These are phyloP conservation scores for Polydesmus complanatus DNA, from an alignment of 2,888 invertebrate species.

Conservation along the genomic window DNA sequence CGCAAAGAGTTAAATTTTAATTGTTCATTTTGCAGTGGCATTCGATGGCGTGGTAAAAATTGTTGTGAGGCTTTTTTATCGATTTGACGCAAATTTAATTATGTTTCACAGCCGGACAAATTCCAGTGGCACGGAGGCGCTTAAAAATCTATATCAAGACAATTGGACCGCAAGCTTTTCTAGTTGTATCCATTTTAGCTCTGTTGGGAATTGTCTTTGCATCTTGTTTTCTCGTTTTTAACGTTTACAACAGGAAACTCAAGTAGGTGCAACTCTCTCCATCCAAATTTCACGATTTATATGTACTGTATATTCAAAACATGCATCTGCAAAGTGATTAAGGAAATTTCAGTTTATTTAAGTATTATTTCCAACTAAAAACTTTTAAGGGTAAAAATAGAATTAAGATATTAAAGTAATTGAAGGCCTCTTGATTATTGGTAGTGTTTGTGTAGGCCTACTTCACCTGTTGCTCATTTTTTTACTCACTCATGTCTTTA, in stretches of 20 bases:
- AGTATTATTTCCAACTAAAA: too few relatives aligned
- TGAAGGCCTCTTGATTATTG: too few relatives aligned
- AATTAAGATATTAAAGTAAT: too few relatives aligned
- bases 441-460: too few relatives aligned
- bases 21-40: slow-evolving; percentile 52
- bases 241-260: slow-evolving; percentile 64
- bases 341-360: too few relatives aligned
- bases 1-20: slow-evolving; percentile 47
- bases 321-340: too few relatives aligned
- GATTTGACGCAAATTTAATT: not conserved
- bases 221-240: slow-evolving; percentile 61
- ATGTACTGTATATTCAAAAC: too few relatives aligned
- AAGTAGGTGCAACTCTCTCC: slow-evolving; percentile 42
- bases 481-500: too few relatives aligned
- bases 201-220: slow-evolving; percentile 60
- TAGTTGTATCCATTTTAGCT: slow-evolving; percentile 56
- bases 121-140: slow-evolving; percentile 63
- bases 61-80: not conserved
- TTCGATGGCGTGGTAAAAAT: slow-evolving; percentile 45
- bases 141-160: slow-evolving; percentile 60
- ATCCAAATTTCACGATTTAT: too few relatives aligned
- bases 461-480: too few relatives aligned
- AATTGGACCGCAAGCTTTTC: slow-evolving; percentile 60
- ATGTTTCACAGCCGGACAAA: slow-evolving; percentile 46
- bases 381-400: too few relatives aligned